phyloP scores from a whole-genome alignment of 37 sponge, comb jelly and placozoan genomes.

The Cladorhizidae sp. region DNA sequence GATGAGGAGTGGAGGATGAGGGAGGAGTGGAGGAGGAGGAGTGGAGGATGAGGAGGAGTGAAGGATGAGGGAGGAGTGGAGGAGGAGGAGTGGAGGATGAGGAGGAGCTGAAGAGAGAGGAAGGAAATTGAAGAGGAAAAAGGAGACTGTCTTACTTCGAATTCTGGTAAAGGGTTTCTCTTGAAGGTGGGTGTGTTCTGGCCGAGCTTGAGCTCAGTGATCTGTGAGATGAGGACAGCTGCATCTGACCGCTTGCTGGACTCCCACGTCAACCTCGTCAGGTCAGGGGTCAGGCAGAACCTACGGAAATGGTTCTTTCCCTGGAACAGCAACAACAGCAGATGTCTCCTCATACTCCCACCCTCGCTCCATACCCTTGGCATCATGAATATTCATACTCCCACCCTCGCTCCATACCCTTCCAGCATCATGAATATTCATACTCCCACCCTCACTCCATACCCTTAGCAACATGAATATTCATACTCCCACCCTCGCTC shows the following conservation, averaged over 20 bases:
- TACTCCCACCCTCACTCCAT: too few relatives aligned
- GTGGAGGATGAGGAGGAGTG: too few relatives aligned
- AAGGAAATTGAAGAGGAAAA: background rate
- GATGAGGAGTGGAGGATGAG: background rate
- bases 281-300: constrained; percentile 75
- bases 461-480: too few relatives aligned
- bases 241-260: constrained; percentile 67
- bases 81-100: background rate
- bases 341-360: too few relatives aligned
- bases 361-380: background rate
- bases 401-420: too few relatives aligned
- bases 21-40: background rate
- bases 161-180: constrained; percentile 80
- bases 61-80: constrained; percentile 9
- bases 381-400: too few relatives aligned
- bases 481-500: too few relatives aligned
- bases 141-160: constrained; percentile 49
- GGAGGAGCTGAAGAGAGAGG: constrained; percentile 4
- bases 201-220: constrained; percentile 71
- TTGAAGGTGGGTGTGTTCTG: constrained; percentile 82
- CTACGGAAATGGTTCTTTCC: constrained; percentile 82
- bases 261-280: constrained; percentile 81
- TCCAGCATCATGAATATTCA: too few relatives aligned
- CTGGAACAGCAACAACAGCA: constrained; percentile 22
- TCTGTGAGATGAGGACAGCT: constrained; percentile 80